Percentiles rank a stretch among this genome's conserved stretches.
Evolutionary conservation across 1,140 invertebrate species (phyloP).

Genomic region (Tetraneura akinire): DNA sequence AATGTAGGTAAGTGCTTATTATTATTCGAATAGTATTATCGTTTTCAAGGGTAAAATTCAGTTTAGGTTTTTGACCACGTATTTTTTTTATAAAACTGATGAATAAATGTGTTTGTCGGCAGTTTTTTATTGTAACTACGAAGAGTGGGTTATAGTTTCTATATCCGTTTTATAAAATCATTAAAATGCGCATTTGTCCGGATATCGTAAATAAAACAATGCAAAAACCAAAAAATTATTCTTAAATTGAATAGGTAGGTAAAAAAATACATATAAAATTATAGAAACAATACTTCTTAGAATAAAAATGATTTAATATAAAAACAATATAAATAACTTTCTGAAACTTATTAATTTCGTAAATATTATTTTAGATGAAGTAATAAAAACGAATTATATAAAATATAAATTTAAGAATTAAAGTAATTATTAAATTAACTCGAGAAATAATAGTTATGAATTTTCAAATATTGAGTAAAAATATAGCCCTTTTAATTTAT

Average conservation of each 20-base stretch:
- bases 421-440: too few relatives aligned
- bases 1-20: slow-evolving; percentile 18
- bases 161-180: slow-evolving; percentile 30
- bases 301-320: too few relatives aligned
- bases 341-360: too few relatives aligned
- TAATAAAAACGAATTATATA: too few relatives aligned
- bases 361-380: too few relatives aligned
- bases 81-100: background rate
- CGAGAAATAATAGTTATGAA: too few relatives aligned
- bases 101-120: slow-evolving; percentile 32
- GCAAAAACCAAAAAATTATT: slow-evolving; percentile 13
- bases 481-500: too few relatives aligned
- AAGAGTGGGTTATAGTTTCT: background rate
- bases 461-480: too few relatives aligned
- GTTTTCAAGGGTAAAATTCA: slow-evolving; percentile 41
- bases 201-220: background rate
- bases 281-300: too few relatives aligned
- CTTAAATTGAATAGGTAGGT: background rate
- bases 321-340: too few relatives aligned
- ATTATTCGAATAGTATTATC: slow-evolving; percentile 39
- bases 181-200: slow-evolving; percentile 2
- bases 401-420: too few relatives aligned
- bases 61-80: slow-evolving; percentile 28
- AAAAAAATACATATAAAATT: too few relatives aligned
- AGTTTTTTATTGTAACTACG: slow-evolving; percentile 5